These are phyloP conservation scores for Itoplectis maculator DNA, from an alignment of 2,888 invertebrate species.

Conservation along the genomic window DNA sequence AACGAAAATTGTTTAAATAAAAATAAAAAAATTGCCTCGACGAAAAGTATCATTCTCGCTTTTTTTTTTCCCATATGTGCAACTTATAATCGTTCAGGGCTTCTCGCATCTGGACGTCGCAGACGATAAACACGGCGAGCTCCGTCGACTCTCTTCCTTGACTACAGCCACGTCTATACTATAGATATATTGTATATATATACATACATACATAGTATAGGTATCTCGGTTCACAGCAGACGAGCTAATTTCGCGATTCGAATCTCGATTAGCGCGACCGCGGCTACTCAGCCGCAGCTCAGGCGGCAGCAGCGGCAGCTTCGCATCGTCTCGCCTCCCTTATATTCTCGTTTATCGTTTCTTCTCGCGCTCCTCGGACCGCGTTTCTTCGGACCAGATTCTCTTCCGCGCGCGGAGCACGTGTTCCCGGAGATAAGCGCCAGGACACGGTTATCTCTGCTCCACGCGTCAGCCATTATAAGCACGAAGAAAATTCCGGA, in stretches of 20 bases:
- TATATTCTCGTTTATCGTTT: constrained; percentile 53
- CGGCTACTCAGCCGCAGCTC: constrained; percentile 38
- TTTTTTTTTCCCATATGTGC: constrained; percentile 8
- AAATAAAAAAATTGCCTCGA: no score
- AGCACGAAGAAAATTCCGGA: no score
- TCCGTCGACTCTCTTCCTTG: not conserved
- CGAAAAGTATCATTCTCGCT: no score
- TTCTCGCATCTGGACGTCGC: constrained; percentile 6
- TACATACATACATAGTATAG: no score
- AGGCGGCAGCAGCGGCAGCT: constrained; percentile 32
- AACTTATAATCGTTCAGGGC: constrained; percentile 1
- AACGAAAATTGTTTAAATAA: no score
- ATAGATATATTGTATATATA: not conserved
- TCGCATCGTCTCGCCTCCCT: constrained; percentile 52
- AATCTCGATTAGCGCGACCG: constrained; percentile 74
- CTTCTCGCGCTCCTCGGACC: constrained; percentile 36
- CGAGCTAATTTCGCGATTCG: constrained; percentile 76
- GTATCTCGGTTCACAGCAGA: constrained; percentile 38
- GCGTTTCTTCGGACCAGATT: not conserved
- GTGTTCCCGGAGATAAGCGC: constrained; percentile 47
- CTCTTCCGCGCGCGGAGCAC: constrained; percentile 30
- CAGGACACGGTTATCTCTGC: constrained; percentile 24
- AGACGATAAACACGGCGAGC: not conserved
- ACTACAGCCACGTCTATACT: not conserved
- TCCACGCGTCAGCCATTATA: constrained; percentile 11